A percentile compares a stretch with the other conserved stretches of the same genome.
These are phyloP conservation scores for Anarsia innoxiella DNA, from an alignment of 2,888 invertebrate species.

Conservation along the genomic window DNA sequence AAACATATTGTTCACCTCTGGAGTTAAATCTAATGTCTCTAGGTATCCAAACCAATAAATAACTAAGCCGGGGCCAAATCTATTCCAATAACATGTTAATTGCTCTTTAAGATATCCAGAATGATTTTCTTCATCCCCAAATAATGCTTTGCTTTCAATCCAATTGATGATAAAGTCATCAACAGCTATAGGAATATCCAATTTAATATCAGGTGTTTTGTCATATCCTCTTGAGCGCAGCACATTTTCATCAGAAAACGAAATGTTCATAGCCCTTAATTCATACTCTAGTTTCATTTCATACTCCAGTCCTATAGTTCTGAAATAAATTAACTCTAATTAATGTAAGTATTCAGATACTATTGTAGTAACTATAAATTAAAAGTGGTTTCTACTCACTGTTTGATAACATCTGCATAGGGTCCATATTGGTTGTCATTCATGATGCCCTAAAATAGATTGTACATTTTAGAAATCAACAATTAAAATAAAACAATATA, in stretches of 20 bases:
- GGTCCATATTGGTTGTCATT: conserved; percentile 92
- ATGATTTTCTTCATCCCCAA: conserved; percentile 90
- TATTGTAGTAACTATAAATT: neutral
- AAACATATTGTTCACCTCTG: conserved; percentile 78
- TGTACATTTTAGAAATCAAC: conserved; percentile 7
- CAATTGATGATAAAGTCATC: conserved; percentile 92
- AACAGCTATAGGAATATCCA: conserved; percentile 90
- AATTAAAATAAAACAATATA: neutral
- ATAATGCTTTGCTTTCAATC: conserved; percentile 98
- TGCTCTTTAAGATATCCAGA: conserved; percentile 88
- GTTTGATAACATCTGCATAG: conserved; percentile 84
- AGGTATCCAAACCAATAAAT: conserved; percentile 97
- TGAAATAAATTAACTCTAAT: conserved; percentile 54
- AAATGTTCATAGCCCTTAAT: conserved; percentile 64
- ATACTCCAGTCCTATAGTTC: conserved; percentile 89
- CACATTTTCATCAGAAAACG: conserved; percentile 83
- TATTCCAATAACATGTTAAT: conserved; percentile 91
- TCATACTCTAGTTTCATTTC: conserved; percentile 83
- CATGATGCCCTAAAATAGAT: conserved; percentile 79
- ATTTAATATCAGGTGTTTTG: conserved; percentile 95
- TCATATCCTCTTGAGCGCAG: conserved; percentile 90
- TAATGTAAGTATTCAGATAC: neutral
- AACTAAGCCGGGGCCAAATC: conserved; percentile 94
- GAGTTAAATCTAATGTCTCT: conserved; percentile 79
- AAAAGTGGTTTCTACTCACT: conserved; percentile 64